phyloP scores from a whole-genome alignment of 2,888 invertebrate genomes.

The Nudaria mundana region DNA sequence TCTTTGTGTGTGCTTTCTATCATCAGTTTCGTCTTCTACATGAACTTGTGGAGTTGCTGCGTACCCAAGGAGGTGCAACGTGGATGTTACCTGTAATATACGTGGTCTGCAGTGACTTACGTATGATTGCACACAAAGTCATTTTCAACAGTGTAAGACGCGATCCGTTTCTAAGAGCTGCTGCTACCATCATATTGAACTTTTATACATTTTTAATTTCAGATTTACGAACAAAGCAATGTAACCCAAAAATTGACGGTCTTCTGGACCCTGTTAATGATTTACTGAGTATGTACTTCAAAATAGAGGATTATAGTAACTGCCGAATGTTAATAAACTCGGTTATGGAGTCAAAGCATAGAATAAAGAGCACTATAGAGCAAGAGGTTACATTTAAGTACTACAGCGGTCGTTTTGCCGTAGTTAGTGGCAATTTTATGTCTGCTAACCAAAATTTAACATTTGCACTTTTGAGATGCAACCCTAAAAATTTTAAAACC shows the following conservation, averaged over 20 bases:
- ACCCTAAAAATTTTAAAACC: not conserved
- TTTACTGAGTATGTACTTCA: conserved; percentile 1
- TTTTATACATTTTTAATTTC: too few relatives aligned
- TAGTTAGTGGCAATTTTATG: conserved; percentile 1
- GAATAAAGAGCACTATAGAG: not conserved
- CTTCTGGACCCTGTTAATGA: conserved; percentile 3
- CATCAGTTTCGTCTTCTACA: too few relatives aligned
- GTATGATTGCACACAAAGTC: conserved; percentile 84
- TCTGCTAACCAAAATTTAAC: not conserved
- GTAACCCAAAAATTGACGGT: not conserved
- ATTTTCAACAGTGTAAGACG: too few relatives aligned
- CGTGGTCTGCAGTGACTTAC: conserved; percentile 88
- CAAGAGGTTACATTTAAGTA: conserved; percentile 2
- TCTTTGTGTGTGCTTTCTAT: conserved; percentile 1
- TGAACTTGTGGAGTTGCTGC: not conserved
- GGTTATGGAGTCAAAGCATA: not conserved
- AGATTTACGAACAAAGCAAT: not conserved
- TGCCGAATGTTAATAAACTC: conserved; percentile 2
- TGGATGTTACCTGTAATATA: conserved; percentile 95
- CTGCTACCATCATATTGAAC: too few relatives aligned
- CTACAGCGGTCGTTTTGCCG: conserved; percentile 3
- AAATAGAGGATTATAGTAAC: not conserved
- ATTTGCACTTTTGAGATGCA: conserved; percentile 3
- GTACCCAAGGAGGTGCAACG: conserved; percentile 63
- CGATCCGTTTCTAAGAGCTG: too few relatives aligned